Conservation (phyloP, 2,797 vertebrate genomes). For the Phrynocephalus forsythii region DNA sequence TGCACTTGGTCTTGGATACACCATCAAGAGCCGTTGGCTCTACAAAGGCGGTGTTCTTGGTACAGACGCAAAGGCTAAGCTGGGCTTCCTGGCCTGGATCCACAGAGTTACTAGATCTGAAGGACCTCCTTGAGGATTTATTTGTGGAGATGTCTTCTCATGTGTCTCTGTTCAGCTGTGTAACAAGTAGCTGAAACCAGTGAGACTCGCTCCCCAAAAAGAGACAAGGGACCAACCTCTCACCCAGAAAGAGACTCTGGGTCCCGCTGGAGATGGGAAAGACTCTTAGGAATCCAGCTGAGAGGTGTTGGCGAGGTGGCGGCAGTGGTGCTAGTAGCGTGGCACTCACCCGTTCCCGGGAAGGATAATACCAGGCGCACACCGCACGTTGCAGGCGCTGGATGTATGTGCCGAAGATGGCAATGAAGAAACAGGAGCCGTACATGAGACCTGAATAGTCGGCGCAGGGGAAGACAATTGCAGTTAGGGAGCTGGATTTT, state of each 20-base stretch:
- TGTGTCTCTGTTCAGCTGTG: too few relatives aligned
- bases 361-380: constrained; percentile 83
- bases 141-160: too few relatives aligned
- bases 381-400: constrained; percentile 80
- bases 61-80: not conserved
- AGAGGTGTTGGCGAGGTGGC: too few relatives aligned
- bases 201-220: too few relatives aligned
- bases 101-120: not conserved
- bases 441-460: constrained; percentile 81
- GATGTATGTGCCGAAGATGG: constrained; percentile 76
- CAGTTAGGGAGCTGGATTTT: too few relatives aligned
- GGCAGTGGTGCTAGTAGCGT: too few relatives aligned
- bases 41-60: not conserved
- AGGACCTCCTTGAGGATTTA: too few relatives aligned
- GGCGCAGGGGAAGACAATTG: not conserved
- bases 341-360: constrained; percentile 82
- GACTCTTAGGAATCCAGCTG: too few relatives aligned
- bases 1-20: not conserved
- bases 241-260: too few relatives aligned
- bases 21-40: not conserved
- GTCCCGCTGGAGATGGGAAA: too few relatives aligned
- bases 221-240: too few relatives aligned
- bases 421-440: constrained; percentile 80
- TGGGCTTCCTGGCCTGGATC: not conserved
- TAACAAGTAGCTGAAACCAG: too few relatives aligned